Conservation (phyloP, 2,888 invertebrate species). For the Amblyjoppa proteus region DNA sequence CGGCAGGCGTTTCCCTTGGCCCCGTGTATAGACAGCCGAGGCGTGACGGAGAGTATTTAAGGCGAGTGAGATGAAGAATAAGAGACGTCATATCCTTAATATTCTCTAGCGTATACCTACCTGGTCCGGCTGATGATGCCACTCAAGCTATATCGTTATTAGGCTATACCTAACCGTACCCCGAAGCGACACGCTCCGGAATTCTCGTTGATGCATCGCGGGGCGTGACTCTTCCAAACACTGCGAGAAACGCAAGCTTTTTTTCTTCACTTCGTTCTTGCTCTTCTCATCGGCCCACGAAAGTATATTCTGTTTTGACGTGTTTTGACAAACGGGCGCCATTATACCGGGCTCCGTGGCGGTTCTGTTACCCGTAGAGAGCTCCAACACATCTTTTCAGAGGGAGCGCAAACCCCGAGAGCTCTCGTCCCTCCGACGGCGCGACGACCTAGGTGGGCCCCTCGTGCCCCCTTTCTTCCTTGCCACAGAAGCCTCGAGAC, state of each 20-base stretch:
- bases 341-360: constrained; percentile 76
- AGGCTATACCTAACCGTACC: constrained; percentile 12
- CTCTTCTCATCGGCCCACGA: constrained; percentile 56
- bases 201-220: constrained; percentile 80
- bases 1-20: constrained; percentile 56
- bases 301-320: constrained; percentile 81
- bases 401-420: constrained; percentile 17
- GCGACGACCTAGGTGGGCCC: constrained; percentile 82
- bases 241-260: constrained; percentile 17
- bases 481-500: constrained; percentile 44
- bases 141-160: constrained; percentile 44
- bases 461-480: constrained; percentile 47
- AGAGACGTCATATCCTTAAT: constrained; percentile 59
- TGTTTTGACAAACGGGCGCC: constrained; percentile 85
- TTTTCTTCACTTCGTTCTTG: constrained; percentile 6
- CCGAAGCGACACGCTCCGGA: constrained; percentile 42
- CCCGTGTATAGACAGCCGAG: constrained; percentile 37
- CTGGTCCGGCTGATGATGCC: constrained; percentile 21
- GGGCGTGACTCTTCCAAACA: constrained; percentile 79
- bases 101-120: constrained; percentile 46
- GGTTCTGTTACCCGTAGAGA: constrained; percentile 23
- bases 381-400: constrained; percentile 44
- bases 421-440: constrained; percentile 70
- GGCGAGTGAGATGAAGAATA: constrained; percentile 60
- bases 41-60: constrained; percentile 41